A percentile compares a stretch with the other conserved stretches of the same genome.
phyloP scores from a whole-genome alignment of 2,797 vertebrate genomes.

The Crocidura indochinensis region DNA sequence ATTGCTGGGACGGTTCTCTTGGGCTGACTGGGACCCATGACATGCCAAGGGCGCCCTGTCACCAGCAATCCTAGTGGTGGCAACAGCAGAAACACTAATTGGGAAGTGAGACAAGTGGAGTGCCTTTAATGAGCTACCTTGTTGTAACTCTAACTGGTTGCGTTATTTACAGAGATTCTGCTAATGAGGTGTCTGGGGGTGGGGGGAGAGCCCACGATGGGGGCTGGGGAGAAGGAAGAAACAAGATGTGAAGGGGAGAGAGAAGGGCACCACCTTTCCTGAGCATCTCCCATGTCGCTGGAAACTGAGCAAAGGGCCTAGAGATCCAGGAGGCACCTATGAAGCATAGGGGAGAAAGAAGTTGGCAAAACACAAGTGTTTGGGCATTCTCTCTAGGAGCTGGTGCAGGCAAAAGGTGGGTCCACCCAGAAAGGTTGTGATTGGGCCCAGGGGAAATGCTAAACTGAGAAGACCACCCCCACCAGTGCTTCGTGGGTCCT shows the following conservation, averaged over 20 bases:
- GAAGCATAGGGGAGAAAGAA: neutral
- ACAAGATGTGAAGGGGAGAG: neutral
- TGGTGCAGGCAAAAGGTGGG: no score
- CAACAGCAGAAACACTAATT: slow-evolving; percentile 90
- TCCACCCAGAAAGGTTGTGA: no score
- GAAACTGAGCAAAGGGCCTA: no score
- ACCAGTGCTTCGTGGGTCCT: no score
- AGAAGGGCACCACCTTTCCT: neutral
- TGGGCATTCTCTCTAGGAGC: no score
- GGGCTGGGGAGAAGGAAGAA: neutral
- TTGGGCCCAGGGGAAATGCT: no score
- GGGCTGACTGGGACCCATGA: slow-evolving; percentile 86
- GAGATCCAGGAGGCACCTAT: accelerated
- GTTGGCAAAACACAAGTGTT: no score
- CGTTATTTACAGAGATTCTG: slow-evolving; percentile 93
- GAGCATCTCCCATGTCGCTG: neutral
- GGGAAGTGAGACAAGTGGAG: slow-evolving; percentile 92
- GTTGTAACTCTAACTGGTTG: slow-evolving; percentile 92
- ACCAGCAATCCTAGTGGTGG: slow-evolving; percentile 88
- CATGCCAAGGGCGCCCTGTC: slow-evolving; percentile 90
- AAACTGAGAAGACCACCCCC: neutral
- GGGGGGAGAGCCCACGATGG: slow-evolving; percentile 65
- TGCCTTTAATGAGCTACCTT: slow-evolving; percentile 93
- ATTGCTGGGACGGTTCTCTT: slow-evolving; percentile 84
- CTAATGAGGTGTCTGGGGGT: slow-evolving; percentile 92